Conservation (phyloP, 2,113 vertebrate genomes). For the Gadus chalcogrammus region DNA sequence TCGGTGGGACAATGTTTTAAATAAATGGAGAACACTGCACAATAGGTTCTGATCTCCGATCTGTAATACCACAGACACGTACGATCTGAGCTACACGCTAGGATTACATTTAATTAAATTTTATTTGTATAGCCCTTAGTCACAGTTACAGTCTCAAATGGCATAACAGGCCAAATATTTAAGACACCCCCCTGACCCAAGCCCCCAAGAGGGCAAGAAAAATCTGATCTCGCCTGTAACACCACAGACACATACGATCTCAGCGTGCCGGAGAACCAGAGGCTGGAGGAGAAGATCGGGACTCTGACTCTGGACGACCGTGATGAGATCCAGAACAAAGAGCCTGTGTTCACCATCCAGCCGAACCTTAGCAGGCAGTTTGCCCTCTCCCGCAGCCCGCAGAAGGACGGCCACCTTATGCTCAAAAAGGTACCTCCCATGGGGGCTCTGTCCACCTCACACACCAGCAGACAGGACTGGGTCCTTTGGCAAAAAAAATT, state of each 20-base stretch:
- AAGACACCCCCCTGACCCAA: no score
- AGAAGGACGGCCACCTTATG: conserved; percentile 82
- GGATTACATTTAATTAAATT: no score
- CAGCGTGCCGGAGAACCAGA: conserved; percentile 78
- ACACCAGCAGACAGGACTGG: no score
- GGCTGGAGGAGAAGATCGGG: conserved; percentile 72
- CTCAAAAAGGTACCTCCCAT: conserved; percentile 78
- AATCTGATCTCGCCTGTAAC: conserved; percentile 12
- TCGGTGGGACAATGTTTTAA: no score
- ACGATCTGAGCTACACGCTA: conserved; percentile 52
- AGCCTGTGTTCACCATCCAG: conserved; percentile 77
- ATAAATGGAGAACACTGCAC: no score
- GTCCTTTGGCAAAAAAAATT: no score
- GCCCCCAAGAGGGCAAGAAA: no score
- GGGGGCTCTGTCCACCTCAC: no score
- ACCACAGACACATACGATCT: conserved; percentile 74
- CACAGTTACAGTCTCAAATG: no score
- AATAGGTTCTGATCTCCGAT: no score
- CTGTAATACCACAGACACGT: conserved; percentile 66
- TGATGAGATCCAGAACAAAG: conserved; percentile 86
- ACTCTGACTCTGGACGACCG: conserved; percentile 78
- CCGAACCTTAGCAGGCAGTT: conserved; percentile 69
- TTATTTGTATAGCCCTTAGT: no score
- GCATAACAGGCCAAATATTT: no score
- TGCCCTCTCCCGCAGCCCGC: conserved; percentile 58